Conservation (phyloP, 2,888 invertebrate species). For the Drosophila cracens region DNA sequence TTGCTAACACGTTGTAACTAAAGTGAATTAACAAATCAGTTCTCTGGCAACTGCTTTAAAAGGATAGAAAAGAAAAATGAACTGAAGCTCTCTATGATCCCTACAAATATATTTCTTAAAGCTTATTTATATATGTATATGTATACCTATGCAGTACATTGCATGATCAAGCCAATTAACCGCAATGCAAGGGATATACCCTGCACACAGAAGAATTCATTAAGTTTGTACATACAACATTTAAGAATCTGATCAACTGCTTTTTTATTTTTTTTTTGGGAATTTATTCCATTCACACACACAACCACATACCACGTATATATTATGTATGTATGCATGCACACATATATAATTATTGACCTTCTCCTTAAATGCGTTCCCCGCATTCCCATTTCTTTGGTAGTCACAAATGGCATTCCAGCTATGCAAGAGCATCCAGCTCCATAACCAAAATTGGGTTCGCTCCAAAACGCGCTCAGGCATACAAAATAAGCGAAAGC, state of each 20-base stretch:
- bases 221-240: constrained; percentile 12
- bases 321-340: background rate
- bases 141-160: background rate
- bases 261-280: constrained; percentile 15
- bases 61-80: background rate
- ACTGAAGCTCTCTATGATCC: background rate
- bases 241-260: constrained; percentile 20
- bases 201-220: constrained; percentile 21
- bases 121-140: background rate
- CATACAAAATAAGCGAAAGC: constrained; percentile 61
- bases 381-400: constrained; percentile 15
- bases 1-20: background rate
- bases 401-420: constrained; percentile 7
- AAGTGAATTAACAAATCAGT: background rate
- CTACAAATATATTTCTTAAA: background rate
- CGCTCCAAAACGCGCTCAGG: constrained; percentile 19
- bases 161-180: background rate
- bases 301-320: background rate
- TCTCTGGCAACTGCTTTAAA: background rate
- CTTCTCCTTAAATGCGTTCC: constrained; percentile 18
- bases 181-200: background rate
- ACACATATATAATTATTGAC: constrained; percentile 26
- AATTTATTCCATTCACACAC: background rate
- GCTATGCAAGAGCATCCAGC: constrained; percentile 21
- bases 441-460: constrained; percentile 15